phyloP scores from a whole-genome alignment of 2,797 vertebrate species.

The Sarcophilus harrisii region DNA sequence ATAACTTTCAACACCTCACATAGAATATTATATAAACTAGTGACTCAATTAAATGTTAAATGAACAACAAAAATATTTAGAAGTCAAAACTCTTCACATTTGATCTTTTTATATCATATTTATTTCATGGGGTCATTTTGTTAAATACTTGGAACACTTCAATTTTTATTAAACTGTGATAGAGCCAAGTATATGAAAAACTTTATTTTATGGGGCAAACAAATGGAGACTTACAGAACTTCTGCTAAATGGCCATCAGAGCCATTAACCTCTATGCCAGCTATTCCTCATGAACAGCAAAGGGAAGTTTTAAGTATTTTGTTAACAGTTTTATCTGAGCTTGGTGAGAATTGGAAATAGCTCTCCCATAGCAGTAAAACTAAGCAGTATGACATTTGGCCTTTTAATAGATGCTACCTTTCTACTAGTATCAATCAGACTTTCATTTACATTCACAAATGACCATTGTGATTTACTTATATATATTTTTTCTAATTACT shows the following conservation, averaged over 20 bases:
- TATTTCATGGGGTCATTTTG: slow-evolving; percentile 23
- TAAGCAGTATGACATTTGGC: not conserved
- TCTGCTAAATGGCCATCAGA: fast-evolving
- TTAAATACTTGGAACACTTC: not conserved
- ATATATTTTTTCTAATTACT: slow-evolving; percentile 8
- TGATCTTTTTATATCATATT: not conserved
- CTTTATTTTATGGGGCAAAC: not conserved
- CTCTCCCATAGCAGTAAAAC: slow-evolving; percentile 6
- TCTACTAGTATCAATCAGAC: not conserved
- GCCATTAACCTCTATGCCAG: fast-evolving
- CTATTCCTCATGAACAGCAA: not conserved
- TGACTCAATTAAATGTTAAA: not conserved
- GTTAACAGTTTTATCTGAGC: not conserved
- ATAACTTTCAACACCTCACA: not conserved
- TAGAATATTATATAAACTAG: not conserved
- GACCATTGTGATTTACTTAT: not conserved
- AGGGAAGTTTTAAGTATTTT: not conserved
- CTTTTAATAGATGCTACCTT: not conserved
- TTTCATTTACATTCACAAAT: not conserved
- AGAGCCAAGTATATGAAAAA: not conserved
- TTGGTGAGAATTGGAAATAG: not conserved
- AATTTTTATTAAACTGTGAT: not conserved
- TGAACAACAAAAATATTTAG: not conserved
- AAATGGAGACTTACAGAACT: fast-evolving
- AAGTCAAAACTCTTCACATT: not conserved